These are phyloP conservation scores for Lacerta viridis DNA, from an alignment of 2,797 vertebrate genomes.

Conservation along the genomic window DNA sequence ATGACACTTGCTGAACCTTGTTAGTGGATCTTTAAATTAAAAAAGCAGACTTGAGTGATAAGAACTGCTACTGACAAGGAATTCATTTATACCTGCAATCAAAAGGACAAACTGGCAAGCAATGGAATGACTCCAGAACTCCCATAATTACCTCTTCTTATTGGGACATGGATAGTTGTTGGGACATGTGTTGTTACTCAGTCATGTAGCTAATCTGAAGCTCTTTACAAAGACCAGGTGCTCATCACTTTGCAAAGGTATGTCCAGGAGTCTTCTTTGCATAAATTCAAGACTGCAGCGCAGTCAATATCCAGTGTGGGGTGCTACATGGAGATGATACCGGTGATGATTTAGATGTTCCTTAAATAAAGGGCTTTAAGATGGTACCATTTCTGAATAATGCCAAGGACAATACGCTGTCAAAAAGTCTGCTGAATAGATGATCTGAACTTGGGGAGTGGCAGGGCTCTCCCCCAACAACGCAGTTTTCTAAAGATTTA, in stretches of 20 bases:
- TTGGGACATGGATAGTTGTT: not conserved
- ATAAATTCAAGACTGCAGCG: not conserved
- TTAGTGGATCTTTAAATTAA: constrained; percentile 11
- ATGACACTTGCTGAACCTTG: constrained; percentile 21
- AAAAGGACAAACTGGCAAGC: not conserved
- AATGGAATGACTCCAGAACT: not conserved
- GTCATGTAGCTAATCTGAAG: not conserved
- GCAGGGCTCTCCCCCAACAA: too few species aligned
- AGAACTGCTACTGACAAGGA: not conserved
- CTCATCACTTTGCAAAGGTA: not conserved
- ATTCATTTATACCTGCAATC: not conserved
- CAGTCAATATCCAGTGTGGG: not conserved
- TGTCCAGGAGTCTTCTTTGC: not conserved
- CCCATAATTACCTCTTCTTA: not conserved
- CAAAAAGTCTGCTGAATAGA: not conserved
- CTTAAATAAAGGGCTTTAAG: not conserved
- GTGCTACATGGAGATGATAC: not conserved
- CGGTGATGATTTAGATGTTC: not conserved
- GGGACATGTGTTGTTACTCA: not conserved
- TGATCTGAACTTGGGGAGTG: not conserved
- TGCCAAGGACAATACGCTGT: not conserved
- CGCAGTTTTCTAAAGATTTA: not conserved
- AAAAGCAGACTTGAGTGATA: not conserved
- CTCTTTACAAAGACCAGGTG: not conserved
- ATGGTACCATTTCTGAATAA: not conserved